A percentile compares a stretch with the other conserved stretches of the same genome.
Conservation (phyloP, 2,113 vertebrate genomes). For the Astur gentilis region DNA sequence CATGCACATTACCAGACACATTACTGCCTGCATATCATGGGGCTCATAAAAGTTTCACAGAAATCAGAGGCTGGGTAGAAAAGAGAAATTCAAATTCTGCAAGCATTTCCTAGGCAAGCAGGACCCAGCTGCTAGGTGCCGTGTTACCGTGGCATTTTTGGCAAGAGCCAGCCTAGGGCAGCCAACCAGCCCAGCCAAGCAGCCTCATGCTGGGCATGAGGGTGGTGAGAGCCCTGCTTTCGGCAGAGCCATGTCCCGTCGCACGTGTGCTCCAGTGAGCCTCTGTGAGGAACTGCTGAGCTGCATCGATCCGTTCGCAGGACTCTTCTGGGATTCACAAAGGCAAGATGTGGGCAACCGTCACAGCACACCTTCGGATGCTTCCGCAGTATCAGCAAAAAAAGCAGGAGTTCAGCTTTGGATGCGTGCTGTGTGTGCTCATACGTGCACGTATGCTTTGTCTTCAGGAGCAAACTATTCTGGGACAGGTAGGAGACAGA, state of each 20-base stretch:
- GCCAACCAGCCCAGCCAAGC: neutral
- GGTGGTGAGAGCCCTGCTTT: neutral
- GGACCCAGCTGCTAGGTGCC: neutral
- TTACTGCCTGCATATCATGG: fast-evolving
- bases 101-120: neutral
- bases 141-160: fast-evolving
- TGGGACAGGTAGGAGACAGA: neutral
- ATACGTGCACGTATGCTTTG: fast-evolving
- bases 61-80: neutral
- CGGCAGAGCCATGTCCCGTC: neutral
- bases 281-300: neutral
- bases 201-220: neutral
- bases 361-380: neutral
- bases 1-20: fast-evolving
- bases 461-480: neutral
- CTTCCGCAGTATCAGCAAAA: neutral
- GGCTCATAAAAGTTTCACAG: neutral
- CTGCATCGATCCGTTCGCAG: fast-evolving
- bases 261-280: fast-evolving
- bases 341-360: neutral
- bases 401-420: neutral
- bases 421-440: neutral
- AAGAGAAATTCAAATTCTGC: neutral
- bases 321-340: neutral
- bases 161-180: neutral